Evolutionary conservation across 2,797 vertebrate species (phyloP).

Genomic region (Pampus argenteus): DNA sequence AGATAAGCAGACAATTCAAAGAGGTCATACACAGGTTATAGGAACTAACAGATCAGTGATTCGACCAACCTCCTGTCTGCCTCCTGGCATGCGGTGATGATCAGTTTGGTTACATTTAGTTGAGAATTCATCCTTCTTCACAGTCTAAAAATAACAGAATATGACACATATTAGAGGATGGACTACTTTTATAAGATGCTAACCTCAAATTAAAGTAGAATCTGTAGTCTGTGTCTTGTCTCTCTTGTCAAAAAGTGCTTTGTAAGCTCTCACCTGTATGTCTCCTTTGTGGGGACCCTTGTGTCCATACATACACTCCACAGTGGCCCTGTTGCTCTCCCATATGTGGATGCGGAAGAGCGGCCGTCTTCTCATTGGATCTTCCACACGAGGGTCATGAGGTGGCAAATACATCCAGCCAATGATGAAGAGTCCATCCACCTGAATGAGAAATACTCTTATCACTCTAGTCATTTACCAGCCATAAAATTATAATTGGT

Average conservation of each 20-base stretch:
- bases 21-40: background rate
- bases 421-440: slow-evolving; percentile 96
- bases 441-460: slow-evolving; percentile 79
- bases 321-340: slow-evolving; percentile 92
- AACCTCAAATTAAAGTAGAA: background rate
- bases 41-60: background rate
- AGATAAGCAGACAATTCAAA: background rate
- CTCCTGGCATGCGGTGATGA: slow-evolving; percentile 97
- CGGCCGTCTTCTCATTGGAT: slow-evolving; percentile 96
- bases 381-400: slow-evolving; percentile 96
- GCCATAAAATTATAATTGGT: background rate
- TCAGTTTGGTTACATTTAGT: slow-evolving; percentile 99
- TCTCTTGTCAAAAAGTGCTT: background rate
- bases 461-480: background rate
- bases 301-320: slow-evolving; percentile 99
- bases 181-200: slow-evolving; percentile 1
- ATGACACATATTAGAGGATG: slow-evolving; percentile 33
- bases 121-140: slow-evolving; percentile 97
- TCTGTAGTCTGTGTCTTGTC: no score
- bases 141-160: slow-evolving; percentile 83
- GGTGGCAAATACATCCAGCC: slow-evolving; percentile 99
- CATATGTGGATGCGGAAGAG: slow-evolving; percentile 95
- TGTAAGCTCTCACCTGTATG: slow-evolving; percentile 88
- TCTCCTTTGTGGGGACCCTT: slow-evolving; percentile 98
- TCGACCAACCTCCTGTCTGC: slow-evolving; percentile 92